phyloP scores from a whole-genome alignment of 2,113 vertebrate species.

The Otis tarda region DNA sequence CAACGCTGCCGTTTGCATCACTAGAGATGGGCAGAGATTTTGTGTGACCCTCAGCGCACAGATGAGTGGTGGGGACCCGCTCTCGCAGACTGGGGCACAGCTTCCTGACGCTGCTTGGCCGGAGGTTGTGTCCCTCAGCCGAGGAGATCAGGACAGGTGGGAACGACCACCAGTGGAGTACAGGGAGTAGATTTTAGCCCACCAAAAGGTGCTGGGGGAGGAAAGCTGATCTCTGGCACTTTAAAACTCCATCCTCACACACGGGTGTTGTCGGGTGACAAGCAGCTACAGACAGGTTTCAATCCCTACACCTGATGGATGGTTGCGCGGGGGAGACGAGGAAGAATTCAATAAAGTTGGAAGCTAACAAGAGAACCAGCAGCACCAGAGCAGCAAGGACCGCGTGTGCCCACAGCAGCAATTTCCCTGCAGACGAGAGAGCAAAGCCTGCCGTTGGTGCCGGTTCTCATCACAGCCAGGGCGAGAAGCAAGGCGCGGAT shows the following conservation, averaged over 20 bases:
- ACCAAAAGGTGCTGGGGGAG: neutral
- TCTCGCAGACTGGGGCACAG: neutral
- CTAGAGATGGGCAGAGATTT: neutral
- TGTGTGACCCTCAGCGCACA: neutral
- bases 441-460: neutral
- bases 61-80: rapidly evolving
- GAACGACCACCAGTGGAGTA: neutral
- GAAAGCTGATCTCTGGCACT: neutral
- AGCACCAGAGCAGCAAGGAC: neutral
- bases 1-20: neutral
- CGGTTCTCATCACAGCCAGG: neutral
- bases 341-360: neutral
- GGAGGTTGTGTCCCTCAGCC: neutral
- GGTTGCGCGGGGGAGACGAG: neutral
- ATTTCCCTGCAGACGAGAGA: neutral
- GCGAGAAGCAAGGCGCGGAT: neutral
- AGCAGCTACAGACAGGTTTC: neutral
- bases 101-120: rapidly evolving
- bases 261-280: neutral
- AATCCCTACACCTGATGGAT: neutral
- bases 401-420: neutral
- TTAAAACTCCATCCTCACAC: neutral
- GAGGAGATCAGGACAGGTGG: neutral
- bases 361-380: neutral
- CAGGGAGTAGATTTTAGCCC: neutral